phyloP scores from a whole-genome alignment of 2,888 invertebrate genomes.

The Epistrophella euchroma region DNA sequence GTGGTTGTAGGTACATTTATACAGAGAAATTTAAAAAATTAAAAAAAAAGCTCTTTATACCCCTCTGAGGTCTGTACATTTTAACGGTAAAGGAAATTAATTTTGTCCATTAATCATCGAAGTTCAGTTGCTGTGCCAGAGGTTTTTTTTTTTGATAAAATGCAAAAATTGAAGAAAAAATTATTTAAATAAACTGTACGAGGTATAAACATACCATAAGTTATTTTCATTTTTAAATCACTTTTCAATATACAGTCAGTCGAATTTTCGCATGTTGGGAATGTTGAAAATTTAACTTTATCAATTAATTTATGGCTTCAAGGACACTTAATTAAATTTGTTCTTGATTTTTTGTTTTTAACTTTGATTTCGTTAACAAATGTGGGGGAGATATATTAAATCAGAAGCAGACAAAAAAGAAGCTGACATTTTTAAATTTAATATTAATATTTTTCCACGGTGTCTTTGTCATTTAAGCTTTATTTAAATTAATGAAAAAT shows the following conservation, averaged over 20 bases:
- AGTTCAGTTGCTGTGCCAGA: slow-evolving; percentile 6
- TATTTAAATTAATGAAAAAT: neutral
- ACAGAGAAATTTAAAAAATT: slow-evolving; percentile 4
- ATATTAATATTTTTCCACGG: neutral
- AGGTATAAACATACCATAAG: slow-evolving; percentile 9
- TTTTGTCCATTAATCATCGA: slow-evolving; percentile 32
- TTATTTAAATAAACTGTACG: neutral
- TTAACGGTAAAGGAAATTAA: slow-evolving; percentile 22
- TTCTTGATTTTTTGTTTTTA: neutral
- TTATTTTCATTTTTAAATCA: slow-evolving; percentile 17
- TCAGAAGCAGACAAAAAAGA: neutral
- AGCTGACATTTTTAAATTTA: neutral
- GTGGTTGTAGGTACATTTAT: slow-evolving; percentile 3
- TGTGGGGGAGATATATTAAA: neutral
- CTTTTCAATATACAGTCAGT: slow-evolving; percentile 6
- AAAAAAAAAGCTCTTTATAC: neutral
- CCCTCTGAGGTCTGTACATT: slow-evolving; percentile 26
- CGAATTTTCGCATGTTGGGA: slow-evolving; percentile 8
- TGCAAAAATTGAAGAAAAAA: neutral
- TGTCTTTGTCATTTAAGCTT: neutral
- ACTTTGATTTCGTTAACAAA: neutral
- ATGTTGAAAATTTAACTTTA: slow-evolving; percentile 22
- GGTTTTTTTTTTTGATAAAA: neutral
- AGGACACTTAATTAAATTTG: slow-evolving; percentile 9
- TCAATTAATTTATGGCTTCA: slow-evolving; percentile 20